A percentile compares a stretch with the other conserved stretches of the same genome.
phyloP scores from a whole-genome alignment of 2,113 vertebrate genomes.

The Cynoglossus semilaevis region DNA sequence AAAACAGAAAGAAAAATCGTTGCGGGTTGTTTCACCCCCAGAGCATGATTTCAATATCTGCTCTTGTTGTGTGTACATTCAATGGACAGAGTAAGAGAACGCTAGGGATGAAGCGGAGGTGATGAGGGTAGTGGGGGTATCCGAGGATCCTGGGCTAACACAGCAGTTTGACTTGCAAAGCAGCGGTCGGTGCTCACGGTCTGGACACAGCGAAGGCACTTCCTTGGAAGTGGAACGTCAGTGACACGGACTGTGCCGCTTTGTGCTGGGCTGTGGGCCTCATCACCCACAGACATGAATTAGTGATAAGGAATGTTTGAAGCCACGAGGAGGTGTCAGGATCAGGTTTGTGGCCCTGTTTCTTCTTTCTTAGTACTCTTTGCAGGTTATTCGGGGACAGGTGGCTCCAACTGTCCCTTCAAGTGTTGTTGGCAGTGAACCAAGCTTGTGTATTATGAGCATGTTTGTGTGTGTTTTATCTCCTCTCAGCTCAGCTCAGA shows the following conservation, averaged over 20 bases:
- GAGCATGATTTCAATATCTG: constrained; percentile 22
- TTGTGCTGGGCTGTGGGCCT: constrained; percentile 61
- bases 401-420: constrained; percentile 48
- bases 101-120: constrained; percentile 20
- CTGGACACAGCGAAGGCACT: constrained; percentile 23
- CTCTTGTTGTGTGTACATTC: constrained; percentile 10
- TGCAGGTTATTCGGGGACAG: constrained; percentile 64
- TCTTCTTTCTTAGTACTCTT: constrained; percentile 59
- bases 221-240: constrained; percentile 42
- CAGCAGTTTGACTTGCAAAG: constrained; percentile 81
- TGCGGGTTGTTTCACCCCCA: constrained; percentile 17
- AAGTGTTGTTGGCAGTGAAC: constrained; percentile 31
- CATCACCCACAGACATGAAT: constrained; percentile 78
- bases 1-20: constrained; percentile 18
- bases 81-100: constrained; percentile 21
- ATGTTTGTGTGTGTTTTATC: constrained; percentile 55
- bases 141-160: constrained; percentile 43
- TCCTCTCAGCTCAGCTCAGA: constrained; percentile 58
- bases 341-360: constrained; percentile 78
- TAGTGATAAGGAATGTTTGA: constrained; percentile 78
- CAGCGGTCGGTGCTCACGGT: constrained; percentile 51
- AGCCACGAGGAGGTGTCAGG: constrained; percentile 77
- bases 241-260: constrained; percentile 36
- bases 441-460: constrained; percentile 19
- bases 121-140: constrained; percentile 41